Percentiles rank a stretch among this genome's conserved stretches.
phyloP scores from a whole-genome alignment of 1,140 invertebrate genomes.

The Nasonia longicornis region DNA sequence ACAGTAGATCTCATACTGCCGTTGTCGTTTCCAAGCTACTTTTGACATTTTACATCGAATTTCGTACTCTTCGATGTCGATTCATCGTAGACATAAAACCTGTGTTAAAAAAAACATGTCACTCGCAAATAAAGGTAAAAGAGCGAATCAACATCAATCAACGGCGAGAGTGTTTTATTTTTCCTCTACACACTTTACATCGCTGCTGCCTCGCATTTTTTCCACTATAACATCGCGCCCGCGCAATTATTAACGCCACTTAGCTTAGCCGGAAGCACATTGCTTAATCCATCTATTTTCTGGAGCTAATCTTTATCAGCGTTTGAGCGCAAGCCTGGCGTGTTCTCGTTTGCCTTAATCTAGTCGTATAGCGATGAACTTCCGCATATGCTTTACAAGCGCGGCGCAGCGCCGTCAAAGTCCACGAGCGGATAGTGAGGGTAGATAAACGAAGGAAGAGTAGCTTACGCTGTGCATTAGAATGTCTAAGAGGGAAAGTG shows the following conservation, averaged over 20 bases:
- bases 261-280: slow-evolving; percentile 28
- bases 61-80: no score
- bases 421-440: background rate
- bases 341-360: slow-evolving; percentile 30
- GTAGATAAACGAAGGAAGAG: background rate
- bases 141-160: background rate
- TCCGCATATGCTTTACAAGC: slow-evolving; percentile 30
- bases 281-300: slow-evolving; percentile 33
- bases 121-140: background rate
- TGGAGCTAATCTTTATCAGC: slow-evolving; percentile 28
- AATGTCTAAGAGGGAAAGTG: background rate
- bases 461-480: background rate
- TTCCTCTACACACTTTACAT: background rate
- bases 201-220: background rate
- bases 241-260: slow-evolving; percentile 4
- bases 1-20: no score
- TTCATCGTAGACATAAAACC: no score
- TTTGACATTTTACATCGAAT: no score
- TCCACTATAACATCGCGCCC: background rate
- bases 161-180: background rate
- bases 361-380: slow-evolving; percentile 17
- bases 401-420: background rate
- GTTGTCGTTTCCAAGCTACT: no score
- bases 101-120: no score
- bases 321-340: slow-evolving; percentile 24